These are phyloP conservation scores for Caenorhabditis afra DNA, from an alignment of 2,888 invertebrate species.

Conservation along the genomic window DNA sequence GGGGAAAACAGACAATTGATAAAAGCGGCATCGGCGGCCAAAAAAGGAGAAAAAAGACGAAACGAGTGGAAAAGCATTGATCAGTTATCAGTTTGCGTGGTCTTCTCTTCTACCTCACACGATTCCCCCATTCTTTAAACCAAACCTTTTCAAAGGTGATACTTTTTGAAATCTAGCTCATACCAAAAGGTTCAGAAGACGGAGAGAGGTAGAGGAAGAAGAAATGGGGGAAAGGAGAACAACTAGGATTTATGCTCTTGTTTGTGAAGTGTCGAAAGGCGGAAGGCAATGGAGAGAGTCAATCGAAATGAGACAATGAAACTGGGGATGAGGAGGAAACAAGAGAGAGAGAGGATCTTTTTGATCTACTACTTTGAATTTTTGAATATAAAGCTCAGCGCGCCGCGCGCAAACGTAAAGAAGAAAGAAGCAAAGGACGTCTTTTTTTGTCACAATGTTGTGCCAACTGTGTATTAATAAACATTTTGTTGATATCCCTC, in stretches of 20 bases:
- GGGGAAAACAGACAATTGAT: conserved; percentile 15
- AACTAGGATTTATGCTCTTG: conserved; percentile 5
- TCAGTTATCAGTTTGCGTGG: conserved; percentile 11
- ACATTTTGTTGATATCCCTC: conserved; percentile 57
- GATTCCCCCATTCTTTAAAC: too few species aligned
- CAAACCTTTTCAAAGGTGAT: too few species aligned
- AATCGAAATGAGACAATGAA: conserved; percentile 8
- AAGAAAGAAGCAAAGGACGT: not conserved
- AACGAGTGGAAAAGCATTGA: too few species aligned
- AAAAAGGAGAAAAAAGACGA: too few species aligned
- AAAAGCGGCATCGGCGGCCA: conserved; percentile 10
- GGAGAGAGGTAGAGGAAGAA: too few species aligned
- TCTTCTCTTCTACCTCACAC: not conserved
- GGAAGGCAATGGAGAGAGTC: conserved; percentile 20
- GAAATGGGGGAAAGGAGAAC: too few species aligned
- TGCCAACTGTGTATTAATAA: conserved; percentile 55
- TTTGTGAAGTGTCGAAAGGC: conserved; percentile 10
- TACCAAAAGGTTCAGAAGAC: too few species aligned
- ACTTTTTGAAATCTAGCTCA: too few species aligned
- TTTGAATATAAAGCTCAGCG: too few species aligned
- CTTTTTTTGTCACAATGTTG: conserved; percentile 22
- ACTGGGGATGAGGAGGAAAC: not conserved
- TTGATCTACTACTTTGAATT: too few species aligned
- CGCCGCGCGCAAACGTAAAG: not conserved
- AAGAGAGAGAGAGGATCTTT: not conserved